These are phyloP conservation scores for Bembecia ichneumoniformis DNA, from an alignment of 2,888 invertebrate species.

Conservation along the genomic window DNA sequence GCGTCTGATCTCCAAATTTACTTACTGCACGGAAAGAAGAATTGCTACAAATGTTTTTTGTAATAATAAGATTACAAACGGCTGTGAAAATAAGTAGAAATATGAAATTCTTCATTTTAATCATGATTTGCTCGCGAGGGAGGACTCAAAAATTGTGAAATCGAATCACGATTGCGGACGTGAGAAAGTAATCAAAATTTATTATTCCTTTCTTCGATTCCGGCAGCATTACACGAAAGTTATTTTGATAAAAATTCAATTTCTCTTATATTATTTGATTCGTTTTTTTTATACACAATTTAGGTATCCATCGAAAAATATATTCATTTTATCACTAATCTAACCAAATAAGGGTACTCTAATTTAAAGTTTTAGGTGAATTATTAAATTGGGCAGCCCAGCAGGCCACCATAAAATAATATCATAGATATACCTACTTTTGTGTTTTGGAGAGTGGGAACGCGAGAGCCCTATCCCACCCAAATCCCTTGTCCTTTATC, in stretches of 20 bases:
- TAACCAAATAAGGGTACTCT: no score
- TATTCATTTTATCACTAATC: no score
- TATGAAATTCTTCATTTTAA: conserved; percentile 51
- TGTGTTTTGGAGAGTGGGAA: no score
- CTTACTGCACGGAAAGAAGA: no score
- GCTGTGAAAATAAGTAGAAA: conserved; percentile 20
- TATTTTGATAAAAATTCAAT: conserved; percentile 38
- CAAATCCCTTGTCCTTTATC: no score
- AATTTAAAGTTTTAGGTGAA: no score
- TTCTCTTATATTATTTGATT: conserved; percentile 23
- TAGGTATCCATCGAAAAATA: no score
- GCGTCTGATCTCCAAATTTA: no score
- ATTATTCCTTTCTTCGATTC: conserved; percentile 58
- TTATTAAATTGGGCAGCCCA: no score
- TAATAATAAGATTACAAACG: neutral
- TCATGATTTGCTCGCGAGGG: conserved; percentile 45
- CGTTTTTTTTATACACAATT: conserved; percentile 1
- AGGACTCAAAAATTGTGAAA: conserved; percentile 52
- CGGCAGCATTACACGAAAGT: conserved; percentile 43
- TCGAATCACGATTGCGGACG: conserved; percentile 63
- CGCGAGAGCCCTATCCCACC: no score
- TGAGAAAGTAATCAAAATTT: conserved; percentile 68
- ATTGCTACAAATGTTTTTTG: neutral
- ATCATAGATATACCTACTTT: no score
- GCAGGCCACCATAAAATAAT: no score